Percentiles rank a stretch among this genome's conserved stretches.
phyloP scores from a whole-genome alignment of 2,888 invertebrate species.

The Sturmia bella region DNA sequence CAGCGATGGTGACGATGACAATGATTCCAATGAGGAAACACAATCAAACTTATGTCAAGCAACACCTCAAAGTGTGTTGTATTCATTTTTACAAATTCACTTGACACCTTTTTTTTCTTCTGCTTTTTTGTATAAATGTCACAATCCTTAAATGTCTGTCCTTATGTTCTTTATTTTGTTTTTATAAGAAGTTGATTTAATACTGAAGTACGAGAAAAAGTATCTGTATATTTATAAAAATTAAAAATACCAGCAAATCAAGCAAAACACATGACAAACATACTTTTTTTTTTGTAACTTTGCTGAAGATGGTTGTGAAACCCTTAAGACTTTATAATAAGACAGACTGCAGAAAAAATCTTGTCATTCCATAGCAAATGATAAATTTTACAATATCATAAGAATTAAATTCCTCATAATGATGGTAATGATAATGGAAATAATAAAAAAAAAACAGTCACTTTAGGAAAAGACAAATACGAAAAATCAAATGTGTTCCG shows the following conservation, averaged over 20 bases:
- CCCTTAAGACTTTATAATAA: slow-evolving; percentile 35
- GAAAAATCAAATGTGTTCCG: neutral
- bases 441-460: slow-evolving; percentile 21
- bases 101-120: slow-evolving; percentile 70
- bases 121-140: slow-evolving; percentile 30
- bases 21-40: slow-evolving; percentile 61
- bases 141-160: slow-evolving; percentile 55
- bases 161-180: slow-evolving; percentile 26
- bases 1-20: slow-evolving; percentile 46
- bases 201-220: slow-evolving; percentile 12
- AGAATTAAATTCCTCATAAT: slow-evolving; percentile 70
- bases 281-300: slow-evolving; percentile 41
- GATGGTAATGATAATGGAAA: slow-evolving; percentile 64
- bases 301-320: slow-evolving; percentile 11
- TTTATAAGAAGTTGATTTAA: slow-evolving; percentile 16
- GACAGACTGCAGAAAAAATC: slow-evolving; percentile 35
- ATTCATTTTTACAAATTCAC: slow-evolving; percentile 72
- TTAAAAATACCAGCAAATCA: slow-evolving; percentile 55
- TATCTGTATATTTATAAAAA: slow-evolving; percentile 29
- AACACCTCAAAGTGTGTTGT: slow-evolving; percentile 70
- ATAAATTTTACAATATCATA: slow-evolving; percentile 70
- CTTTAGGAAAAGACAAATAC: neutral
- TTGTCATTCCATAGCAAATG: slow-evolving; percentile 71
- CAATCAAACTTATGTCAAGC: slow-evolving; percentile 64
- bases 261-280: slow-evolving; percentile 52